Evolutionary conservation across 2,797 vertebrate genomes (phyloP).

Genomic region (Epinephelus awoara): DNA sequence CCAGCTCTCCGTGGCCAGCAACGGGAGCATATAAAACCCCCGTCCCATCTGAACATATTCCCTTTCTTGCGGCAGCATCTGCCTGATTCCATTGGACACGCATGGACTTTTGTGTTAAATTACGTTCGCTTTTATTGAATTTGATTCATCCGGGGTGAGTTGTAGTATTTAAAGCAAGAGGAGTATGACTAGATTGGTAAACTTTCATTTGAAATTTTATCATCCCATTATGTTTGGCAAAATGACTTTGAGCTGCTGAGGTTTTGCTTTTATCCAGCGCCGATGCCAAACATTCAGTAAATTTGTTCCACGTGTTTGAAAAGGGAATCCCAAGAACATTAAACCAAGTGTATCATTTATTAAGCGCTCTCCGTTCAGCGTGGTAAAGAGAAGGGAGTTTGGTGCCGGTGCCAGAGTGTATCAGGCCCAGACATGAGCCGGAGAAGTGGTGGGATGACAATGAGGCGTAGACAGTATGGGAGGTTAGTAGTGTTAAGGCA

Average conservation of each 20-base stretch:
- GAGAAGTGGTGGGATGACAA: constrained; percentile 46
- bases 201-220: constrained; percentile 70
- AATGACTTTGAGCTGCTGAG: constrained; percentile 56
- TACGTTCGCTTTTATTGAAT: constrained; percentile 67
- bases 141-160: constrained; percentile 64
- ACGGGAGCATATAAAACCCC: constrained; percentile 51
- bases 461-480: constrained; percentile 38
- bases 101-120: constrained; percentile 66
- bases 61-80: constrained; percentile 51
- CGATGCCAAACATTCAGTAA: constrained; percentile 60
- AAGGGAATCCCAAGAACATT: constrained; percentile 78
- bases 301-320: constrained; percentile 76
- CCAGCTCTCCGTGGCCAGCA: constrained; percentile 63
- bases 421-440: constrained; percentile 73
- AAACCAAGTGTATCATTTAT: constrained; percentile 74
- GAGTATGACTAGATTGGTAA: constrained; percentile 57
- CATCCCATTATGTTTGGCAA: constrained; percentile 69
- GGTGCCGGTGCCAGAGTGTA: constrained; percentile 58
- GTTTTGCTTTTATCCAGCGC: constrained; percentile 58
- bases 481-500: constrained; percentile 48
- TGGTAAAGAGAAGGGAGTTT: constrained; percentile 47
- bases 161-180: constrained; percentile 55
- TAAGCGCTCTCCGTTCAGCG: constrained; percentile 52
- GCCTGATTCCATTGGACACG: constrained; percentile 67
- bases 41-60: constrained; percentile 55